These are phyloP conservation scores for Saccopteryx bilineata DNA, from an alignment of 2,113 vertebrate species.

Conservation along the genomic window DNA sequence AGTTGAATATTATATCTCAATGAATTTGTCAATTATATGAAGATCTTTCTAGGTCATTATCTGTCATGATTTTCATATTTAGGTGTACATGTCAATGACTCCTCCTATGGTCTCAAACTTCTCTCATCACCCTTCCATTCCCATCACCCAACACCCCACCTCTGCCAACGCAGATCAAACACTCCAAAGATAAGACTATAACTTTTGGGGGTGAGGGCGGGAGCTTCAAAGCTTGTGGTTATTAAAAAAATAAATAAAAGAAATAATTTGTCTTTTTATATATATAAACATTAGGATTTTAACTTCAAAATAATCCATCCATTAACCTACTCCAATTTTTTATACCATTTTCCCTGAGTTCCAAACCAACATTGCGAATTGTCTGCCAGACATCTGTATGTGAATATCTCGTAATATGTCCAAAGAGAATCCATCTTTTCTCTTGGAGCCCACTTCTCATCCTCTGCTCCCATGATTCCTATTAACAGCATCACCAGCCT, in stretches of 20 bases:
- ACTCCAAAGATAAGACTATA: background rate
- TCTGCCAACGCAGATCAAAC: background rate
- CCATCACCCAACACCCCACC: background rate
- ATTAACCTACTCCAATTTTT: conserved; percentile 66
- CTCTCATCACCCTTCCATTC: background rate
- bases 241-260: conserved; percentile 14
- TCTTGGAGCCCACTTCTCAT: conserved; percentile 44
- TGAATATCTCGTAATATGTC: conserved; percentile 39
- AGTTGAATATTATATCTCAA: background rate
- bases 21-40: background rate
- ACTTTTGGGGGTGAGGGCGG: fast-evolving
- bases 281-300: conserved; percentile 55
- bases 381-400: conserved; percentile 73
- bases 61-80: conserved; percentile 3
- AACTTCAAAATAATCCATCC: conserved; percentile 42
- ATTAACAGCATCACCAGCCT: background rate
- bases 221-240: conserved; percentile 22
- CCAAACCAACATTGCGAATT: conserved; percentile 45
- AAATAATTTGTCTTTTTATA: conserved; percentile 1
- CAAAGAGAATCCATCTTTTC: conserved; percentile 61
- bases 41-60: background rate
- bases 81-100: background rate
- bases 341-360: conserved; percentile 25
- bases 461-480: conserved; percentile 28
- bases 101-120: background rate